These are phyloP conservation scores for Pteruthius melanotis DNA, from an alignment of 2,113 vertebrate genomes.

Conservation along the genomic window DNA sequence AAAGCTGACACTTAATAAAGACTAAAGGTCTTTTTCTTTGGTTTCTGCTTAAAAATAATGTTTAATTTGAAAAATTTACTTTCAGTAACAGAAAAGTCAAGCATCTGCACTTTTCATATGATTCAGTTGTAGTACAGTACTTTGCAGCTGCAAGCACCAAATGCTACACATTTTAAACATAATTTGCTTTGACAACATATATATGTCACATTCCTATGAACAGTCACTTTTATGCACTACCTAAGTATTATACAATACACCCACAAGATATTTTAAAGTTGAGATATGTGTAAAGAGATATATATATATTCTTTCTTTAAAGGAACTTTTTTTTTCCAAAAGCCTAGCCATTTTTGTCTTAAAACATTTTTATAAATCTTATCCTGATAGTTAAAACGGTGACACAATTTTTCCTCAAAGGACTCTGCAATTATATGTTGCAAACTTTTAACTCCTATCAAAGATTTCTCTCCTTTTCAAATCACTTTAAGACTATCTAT, in stretches of 20 bases:
- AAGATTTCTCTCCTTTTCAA: background rate
- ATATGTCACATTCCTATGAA: background rate
- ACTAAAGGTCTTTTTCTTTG: background rate
- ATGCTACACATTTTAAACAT: background rate
- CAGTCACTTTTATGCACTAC: background rate
- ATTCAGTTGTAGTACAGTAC: slow-evolving; percentile 21
- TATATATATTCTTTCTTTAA: background rate
- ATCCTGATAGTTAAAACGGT: background rate
- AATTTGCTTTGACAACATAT: slow-evolving; percentile 35
- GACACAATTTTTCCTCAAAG: background rate
- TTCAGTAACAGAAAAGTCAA: background rate
- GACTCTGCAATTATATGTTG: background rate
- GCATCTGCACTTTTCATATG: slow-evolving; percentile 22
- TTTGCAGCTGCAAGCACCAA: slow-evolving; percentile 37
- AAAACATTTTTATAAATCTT: slow-evolving; percentile 19
- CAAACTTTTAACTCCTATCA: background rate
- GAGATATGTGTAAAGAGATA: background rate
- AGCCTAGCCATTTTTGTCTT: background rate
- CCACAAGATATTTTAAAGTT: slow-evolving; percentile 8
- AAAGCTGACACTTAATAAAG: background rate
- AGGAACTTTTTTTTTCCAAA: background rate
- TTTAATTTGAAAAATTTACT: slow-evolving; percentile 9
- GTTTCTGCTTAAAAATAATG: background rate
- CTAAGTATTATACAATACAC: background rate
- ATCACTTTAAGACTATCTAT: background rate